These are phyloP conservation scores for Zaprionus gabonicus DNA, from an alignment of 1,140 invertebrate species.

Conservation along the genomic window DNA sequence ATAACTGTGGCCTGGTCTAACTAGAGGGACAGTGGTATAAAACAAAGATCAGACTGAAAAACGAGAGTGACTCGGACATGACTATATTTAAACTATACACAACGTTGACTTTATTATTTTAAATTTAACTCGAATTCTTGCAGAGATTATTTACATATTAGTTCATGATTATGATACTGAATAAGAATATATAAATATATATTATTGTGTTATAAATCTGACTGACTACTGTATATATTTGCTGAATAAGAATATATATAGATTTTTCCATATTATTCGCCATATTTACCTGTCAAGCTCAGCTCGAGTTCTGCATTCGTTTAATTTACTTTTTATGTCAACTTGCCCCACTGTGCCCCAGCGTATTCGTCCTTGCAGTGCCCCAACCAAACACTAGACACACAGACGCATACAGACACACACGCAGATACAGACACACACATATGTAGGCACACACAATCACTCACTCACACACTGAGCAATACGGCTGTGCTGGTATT, in stretches of 20 bases:
- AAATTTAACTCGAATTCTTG: no score
- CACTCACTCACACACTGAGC: slow-evolving; percentile 26
- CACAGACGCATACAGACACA: slow-evolving; percentile 18
- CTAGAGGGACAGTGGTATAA: neutral
- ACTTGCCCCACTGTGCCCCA: slow-evolving; percentile 32
- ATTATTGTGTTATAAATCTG: no score
- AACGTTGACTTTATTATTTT: no score
- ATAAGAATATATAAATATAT: neutral
- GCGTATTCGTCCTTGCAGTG: slow-evolving; percentile 65
- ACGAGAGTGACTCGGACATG: no score
- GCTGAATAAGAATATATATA: no score
- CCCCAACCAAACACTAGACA: slow-evolving; percentile 21
- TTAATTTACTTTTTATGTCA: no score
- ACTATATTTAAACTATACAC: no score
- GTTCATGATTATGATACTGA: neutral
- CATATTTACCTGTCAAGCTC: neutral
- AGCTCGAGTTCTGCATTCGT: neutral
- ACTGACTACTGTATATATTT: no score
- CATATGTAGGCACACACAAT: slow-evolving; percentile 20
- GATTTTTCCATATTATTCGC: no score
- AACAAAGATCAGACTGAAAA: no score
- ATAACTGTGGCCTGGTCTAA: slow-evolving; percentile 9
- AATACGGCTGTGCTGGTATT: slow-evolving; percentile 55
- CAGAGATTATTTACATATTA: neutral
- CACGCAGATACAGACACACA: slow-evolving; percentile 25